Percentiles rank a stretch among this genome's conserved stretches.
phyloP scores from a whole-genome alignment of 92 coral and sea anemone species.

The Diadumene lineata region DNA sequence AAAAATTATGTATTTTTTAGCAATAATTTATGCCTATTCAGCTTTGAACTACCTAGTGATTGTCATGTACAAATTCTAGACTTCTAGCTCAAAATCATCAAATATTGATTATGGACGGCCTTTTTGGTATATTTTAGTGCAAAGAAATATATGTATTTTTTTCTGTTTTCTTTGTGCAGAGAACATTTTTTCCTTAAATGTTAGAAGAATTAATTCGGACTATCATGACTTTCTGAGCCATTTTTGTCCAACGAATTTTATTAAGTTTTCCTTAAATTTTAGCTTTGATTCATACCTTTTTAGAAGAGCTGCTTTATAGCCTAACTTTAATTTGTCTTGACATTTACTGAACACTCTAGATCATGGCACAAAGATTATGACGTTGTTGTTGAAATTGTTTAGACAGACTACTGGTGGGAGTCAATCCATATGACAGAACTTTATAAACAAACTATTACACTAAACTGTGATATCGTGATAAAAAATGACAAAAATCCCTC shows the following conservation, averaged over 20 bases:
- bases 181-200: no score
- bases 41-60: no score
- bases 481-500: slow-evolving; percentile 22
- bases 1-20: no score
- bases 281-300: neutral
- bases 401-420: slow-evolving; percentile 9
- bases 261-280: no score
- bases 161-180: no score
- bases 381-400: neutral
- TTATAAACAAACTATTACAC: slow-evolving; percentile 11
- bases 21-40: no score
- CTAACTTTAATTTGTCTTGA: neutral
- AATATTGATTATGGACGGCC: no score
- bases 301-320: neutral
- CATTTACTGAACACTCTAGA: neutral
- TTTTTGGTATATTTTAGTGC: no score
- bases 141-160: no score
- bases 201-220: neutral
- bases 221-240: neutral
- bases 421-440: neutral
- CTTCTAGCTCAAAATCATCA: no score
- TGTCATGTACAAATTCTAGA: no score
- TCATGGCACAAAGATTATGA: neutral
- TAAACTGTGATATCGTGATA: slow-evolving; percentile 5
- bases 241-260: neutral